A percentile compares a stretch with the other conserved stretches of the same genome.
phyloP scores from a whole-genome alignment of 1,140 invertebrate genomes.

The Metopolophium dirhodum region DNA sequence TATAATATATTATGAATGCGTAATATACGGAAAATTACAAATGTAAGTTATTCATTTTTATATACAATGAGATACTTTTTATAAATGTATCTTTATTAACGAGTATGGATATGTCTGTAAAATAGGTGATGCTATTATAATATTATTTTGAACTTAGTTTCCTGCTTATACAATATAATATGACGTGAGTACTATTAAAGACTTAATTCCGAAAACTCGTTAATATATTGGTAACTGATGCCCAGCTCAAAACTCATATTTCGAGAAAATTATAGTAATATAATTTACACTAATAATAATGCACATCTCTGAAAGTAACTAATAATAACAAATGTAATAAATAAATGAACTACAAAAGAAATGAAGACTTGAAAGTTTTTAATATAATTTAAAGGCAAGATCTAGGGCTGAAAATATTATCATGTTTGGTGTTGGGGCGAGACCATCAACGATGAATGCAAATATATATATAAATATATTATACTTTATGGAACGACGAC shows the following conservation, averaged over 20 bases:
- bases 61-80: background rate
- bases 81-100: background rate
- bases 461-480: background rate
- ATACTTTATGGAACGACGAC: background rate
- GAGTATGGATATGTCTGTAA: background rate
- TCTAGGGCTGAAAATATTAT: background rate
- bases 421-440: background rate
- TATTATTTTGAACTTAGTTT: background rate
- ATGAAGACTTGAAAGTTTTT: background rate
- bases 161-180: background rate
- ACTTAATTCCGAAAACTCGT: background rate
- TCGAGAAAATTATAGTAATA: background rate
- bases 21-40: too few species aligned
- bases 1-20: background rate
- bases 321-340: conserved; percentile 1
- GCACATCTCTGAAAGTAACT: background rate
- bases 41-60: too few species aligned
- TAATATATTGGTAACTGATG: background rate
- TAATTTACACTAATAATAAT: background rate
- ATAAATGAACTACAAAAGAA: background rate
- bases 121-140: background rate
- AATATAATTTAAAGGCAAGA: background rate
- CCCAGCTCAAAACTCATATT: background rate
- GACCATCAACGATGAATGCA: conserved; percentile 1
- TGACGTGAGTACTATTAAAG: background rate